Base-by-base conservation (phyloP, 2,888 invertebrate species). In the Rhagonycha lutea region DNA sequence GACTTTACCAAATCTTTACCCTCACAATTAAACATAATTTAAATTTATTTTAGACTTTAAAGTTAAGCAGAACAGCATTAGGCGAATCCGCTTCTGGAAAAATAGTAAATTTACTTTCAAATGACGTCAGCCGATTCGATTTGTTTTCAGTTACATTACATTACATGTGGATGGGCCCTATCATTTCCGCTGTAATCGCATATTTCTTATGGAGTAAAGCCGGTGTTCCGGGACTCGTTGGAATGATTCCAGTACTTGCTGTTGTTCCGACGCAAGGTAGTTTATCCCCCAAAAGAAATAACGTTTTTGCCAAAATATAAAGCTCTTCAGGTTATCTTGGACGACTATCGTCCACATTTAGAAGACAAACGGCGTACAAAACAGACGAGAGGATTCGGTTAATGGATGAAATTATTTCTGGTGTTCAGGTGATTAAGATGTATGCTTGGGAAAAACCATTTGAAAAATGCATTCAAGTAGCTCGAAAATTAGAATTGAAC, bases 401-500 rank as follows among this genome's bases (percentile, higher is more conserved):
- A 70, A 98, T 98, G 97, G 96, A 95, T 85, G 98, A 99, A 90
- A 93, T 98, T 81, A 94, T 98, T 78, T 92, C 92, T 75, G 98
- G 97, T 68, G 97, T 99, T 88, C 94, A 97, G 89, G 96, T 96
- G 78, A 92, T 93, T 79, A 94, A 94, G 86, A 92, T 92, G 92
- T 94, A 92, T 83, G 91, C 92, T 7, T 94, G 94, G 91, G 94
- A 94, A 83, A 91, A 90, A 78, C 92, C 94, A 0, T 94, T 94
- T 83, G 90, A 91, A 14, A 89, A 90, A 26, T 83, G 93, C 28
- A 90, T 94, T 5, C 89, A 89, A 62, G 84, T 89, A 2, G 90
- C 93, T 0, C 86, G 94, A 81, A 85, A 84, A 85, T 89, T 90
- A 76, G 88, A 92, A 81, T 76, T 91, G 68, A 89, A 88, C 77